These are phyloP conservation scores for Dicroscelio sp. DNA, from an alignment of 2,888 invertebrate species.

Conservation along the genomic window DNA sequence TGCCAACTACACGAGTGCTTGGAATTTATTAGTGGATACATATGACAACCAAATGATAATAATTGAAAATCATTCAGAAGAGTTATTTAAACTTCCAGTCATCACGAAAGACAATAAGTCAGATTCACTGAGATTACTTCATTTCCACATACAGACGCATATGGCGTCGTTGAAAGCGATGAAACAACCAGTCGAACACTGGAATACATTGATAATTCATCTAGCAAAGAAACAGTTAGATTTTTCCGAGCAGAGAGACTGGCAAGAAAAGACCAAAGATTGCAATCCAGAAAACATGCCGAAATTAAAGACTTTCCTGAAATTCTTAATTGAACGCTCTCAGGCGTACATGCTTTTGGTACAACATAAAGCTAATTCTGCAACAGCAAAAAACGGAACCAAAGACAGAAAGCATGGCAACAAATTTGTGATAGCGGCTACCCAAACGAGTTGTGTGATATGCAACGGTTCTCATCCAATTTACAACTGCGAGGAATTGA, in stretches of 20 bases:
- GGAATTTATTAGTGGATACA: slow-evolving; percentile 56
- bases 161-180: slow-evolving; percentile 46
- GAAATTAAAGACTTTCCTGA: slow-evolving; percentile 64
- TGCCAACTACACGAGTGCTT: slow-evolving; percentile 79
- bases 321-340: slow-evolving; percentile 70
- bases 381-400: not conserved
- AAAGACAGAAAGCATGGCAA: slow-evolving; percentile 16
- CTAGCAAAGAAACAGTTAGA: slow-evolving; percentile 21
- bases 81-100: slow-evolving; percentile 15
- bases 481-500: not conserved
- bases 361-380: not conserved
- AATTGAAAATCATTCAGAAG: slow-evolving; percentile 21
- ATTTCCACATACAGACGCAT: slow-evolving; percentile 31
- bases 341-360: not conserved
- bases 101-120: slow-evolving; percentile 38
- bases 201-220: slow-evolving; percentile 27
- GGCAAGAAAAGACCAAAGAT: slow-evolving; percentile 17
- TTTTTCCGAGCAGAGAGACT: slow-evolving; percentile 6
- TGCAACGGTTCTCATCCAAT: slow-evolving; percentile 9
- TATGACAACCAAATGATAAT: slow-evolving; percentile 45
- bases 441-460: not conserved
- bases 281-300: slow-evolving; percentile 68
- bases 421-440: not conserved
- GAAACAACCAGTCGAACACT: slow-evolving; percentile 24
- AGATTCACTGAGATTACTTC: slow-evolving; percentile 18